A percentile compares a stretch with the other conserved stretches of the same genome.
Conservation (phyloP, 1,140 invertebrate genomes). For the Nymphalis io region DNA sequence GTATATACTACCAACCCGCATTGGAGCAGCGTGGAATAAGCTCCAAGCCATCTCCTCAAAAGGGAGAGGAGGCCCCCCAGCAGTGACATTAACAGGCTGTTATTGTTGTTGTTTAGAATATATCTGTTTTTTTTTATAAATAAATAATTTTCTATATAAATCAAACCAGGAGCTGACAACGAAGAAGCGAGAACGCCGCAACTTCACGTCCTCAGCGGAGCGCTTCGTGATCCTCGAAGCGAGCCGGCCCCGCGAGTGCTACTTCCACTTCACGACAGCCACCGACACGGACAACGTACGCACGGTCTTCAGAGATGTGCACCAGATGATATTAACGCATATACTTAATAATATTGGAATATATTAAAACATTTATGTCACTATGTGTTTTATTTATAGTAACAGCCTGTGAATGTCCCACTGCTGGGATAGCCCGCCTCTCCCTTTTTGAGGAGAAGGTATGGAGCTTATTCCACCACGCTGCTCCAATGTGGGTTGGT, state of each 20-base stretch:
- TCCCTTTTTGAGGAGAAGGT: no score
- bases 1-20: no score
- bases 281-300: conserved; percentile 88
- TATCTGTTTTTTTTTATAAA: background rate
- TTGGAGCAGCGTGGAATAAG: no score
- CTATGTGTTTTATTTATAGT: background rate
- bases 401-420: no score
- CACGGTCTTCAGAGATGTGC: conserved; percentile 86
- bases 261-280: conserved; percentile 87
- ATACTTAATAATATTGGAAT: conserved; percentile 78
- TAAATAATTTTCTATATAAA: background rate
- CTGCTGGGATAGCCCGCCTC: no score
- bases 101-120: no score
- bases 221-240: conserved; percentile 56
- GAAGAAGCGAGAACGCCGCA: conserved; percentile 50
- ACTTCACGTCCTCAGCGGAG: conserved; percentile 50
- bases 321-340: conserved; percentile 85
- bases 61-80: no score
- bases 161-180: conserved; percentile 61
- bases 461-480: no score
- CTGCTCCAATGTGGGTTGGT: no score
- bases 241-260: conserved; percentile 79
- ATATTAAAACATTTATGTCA: conserved; percentile 45
- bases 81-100: no score
- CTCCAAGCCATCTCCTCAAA: no score